Conservation (phyloP, 2,113 vertebrate species). For the Ranitomeya imitator region DNA sequence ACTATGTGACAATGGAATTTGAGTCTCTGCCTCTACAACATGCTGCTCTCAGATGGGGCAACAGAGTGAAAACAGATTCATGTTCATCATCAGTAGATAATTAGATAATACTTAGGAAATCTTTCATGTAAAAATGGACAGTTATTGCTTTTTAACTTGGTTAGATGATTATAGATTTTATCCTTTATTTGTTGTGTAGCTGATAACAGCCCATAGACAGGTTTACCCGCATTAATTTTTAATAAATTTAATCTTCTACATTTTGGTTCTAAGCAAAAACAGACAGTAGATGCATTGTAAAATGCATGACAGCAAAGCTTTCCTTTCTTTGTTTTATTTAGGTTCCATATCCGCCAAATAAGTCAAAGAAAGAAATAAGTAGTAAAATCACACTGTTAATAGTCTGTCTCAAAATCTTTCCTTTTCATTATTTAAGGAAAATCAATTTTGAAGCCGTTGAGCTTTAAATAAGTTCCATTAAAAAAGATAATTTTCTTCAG, state of each 20-base stretch:
- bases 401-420: slow-evolving; percentile 33
- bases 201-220: background rate
- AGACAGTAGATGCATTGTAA: background rate
- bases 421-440: slow-evolving; percentile 54
- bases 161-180: background rate
- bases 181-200: background rate
- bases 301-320: background rate
- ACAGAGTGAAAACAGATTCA: background rate
- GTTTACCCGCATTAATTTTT: background rate
- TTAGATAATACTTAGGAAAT: background rate
- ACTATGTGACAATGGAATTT: no score
- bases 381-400: slow-evolving; percentile 46
- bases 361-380: slow-evolving; percentile 19
- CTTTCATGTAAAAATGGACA: background rate
- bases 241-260: background rate
- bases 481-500: slow-evolving; percentile 54
- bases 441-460: slow-evolving; percentile 53
- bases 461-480: slow-evolving; percentile 55
- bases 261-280: background rate
- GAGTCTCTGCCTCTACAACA: no score
- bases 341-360: slow-evolving; percentile 5
- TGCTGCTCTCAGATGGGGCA: no score
- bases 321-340: background rate
- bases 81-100: background rate
- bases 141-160: background rate